phyloP scores from a whole-genome alignment of 2,113 vertebrate genomes.

The Henicopernis longicauda region DNA sequence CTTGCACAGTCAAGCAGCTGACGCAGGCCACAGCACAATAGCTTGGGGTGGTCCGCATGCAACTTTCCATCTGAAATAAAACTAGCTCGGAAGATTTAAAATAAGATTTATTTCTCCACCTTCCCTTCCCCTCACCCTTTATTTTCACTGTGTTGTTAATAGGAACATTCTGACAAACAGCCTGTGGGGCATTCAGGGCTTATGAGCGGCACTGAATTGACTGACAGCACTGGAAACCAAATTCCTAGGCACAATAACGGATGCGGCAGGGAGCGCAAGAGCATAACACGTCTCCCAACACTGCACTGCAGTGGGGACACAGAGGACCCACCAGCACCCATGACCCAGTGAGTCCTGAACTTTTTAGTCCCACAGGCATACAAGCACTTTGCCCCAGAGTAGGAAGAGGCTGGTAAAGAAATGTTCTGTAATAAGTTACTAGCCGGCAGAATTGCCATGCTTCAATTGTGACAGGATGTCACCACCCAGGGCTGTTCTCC shows the following conservation, averaged over 20 bases:
- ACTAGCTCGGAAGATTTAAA: conserved; percentile 48
- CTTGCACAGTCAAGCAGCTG: not conserved
- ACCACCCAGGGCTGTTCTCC: conserved; percentile 36
- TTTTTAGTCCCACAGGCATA: not conserved
- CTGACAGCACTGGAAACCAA: not conserved
- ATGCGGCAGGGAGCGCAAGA: not conserved
- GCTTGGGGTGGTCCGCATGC: conserved; percentile 50
- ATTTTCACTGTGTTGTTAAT: conserved; percentile 52
- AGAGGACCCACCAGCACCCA: not conserved
- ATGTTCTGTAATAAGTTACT: conserved; percentile 41
- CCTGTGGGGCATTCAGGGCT: conserved; percentile 19
- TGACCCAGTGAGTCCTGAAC: not conserved
- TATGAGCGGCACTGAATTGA: conserved; percentile 4
- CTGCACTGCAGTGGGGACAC: not conserved
- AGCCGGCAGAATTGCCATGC: conserved; percentile 12
- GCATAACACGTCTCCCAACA: not conserved
- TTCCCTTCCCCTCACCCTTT: conserved; percentile 46
- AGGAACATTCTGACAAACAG: conserved; percentile 58
- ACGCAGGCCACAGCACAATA: conserved; percentile 35
- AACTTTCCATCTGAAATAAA: conserved; percentile 43
- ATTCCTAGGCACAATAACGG: not conserved
- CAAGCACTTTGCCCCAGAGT: not conserved
- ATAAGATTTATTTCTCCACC: conserved; percentile 59
- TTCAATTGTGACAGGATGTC: conserved; percentile 48
- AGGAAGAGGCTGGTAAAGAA: conserved; percentile 15